These are phyloP conservation scores for Myopa testacea DNA, from an alignment of 2,888 invertebrate genomes.

Conservation along the genomic window DNA sequence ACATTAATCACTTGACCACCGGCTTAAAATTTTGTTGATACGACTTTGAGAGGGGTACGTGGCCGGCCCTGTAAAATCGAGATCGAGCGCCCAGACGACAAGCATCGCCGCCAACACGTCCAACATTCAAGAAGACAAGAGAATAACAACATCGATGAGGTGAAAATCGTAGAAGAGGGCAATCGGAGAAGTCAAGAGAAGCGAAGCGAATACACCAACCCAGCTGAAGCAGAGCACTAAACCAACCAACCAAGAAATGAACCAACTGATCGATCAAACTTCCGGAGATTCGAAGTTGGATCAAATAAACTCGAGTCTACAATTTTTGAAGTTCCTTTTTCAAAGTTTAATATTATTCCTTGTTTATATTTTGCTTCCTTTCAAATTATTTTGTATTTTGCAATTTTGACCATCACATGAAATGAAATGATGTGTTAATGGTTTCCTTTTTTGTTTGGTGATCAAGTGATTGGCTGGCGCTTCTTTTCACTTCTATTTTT, in stretches of 20 bases:
- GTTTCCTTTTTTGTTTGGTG: slow-evolving; percentile 18
- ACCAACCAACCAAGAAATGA: too few relatives aligned
- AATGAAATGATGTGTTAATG: neutral
- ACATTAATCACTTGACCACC: slow-evolving; percentile 62
- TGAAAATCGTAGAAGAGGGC: neutral
- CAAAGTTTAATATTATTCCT: neutral
- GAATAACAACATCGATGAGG: neutral
- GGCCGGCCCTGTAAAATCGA: slow-evolving; percentile 57
- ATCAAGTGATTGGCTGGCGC: slow-evolving; percentile 39
- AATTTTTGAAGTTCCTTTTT: too few relatives aligned
- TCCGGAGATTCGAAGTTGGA: too few relatives aligned
- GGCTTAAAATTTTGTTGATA: slow-evolving; percentile 66
- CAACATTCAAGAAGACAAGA: too few relatives aligned
- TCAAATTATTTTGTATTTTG: slow-evolving; percentile 16
- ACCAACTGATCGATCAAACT: too few relatives aligned
- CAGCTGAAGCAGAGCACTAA: neutral
- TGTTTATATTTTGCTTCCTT: slow-evolving; percentile 2
- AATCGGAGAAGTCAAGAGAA: slow-evolving; percentile 4
- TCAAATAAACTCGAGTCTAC: too few relatives aligned
- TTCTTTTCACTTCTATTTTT: slow-evolving; percentile 20
- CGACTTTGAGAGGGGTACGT: slow-evolving; percentile 54
- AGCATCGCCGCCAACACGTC: neutral
- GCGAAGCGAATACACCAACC: neutral
- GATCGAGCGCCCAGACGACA: slow-evolving; percentile 30
- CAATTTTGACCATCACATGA: slow-evolving; percentile 8